These are phyloP conservation scores for Anthopleura xanthogrammica DNA, from an alignment of 92 coral and sea anemone species.

Conservation along the genomic window DNA sequence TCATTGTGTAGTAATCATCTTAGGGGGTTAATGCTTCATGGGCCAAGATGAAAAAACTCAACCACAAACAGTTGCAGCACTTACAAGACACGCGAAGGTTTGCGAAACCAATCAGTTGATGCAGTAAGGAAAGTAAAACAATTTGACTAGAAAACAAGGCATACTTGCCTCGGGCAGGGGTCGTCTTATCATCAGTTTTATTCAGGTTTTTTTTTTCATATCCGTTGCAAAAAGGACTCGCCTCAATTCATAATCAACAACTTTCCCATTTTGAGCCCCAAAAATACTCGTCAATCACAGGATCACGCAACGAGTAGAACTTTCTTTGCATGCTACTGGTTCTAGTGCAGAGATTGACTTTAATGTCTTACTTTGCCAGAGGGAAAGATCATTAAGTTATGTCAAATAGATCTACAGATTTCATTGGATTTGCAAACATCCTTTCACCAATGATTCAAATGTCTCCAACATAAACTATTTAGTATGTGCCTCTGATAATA, in stretches of 20 bases:
- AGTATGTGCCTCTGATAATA: not conserved
- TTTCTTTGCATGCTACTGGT: not conserved
- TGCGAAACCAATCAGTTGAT: not conserved
- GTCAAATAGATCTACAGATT: not conserved
- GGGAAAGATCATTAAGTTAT: not conserved
- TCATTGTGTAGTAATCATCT: not conserved
- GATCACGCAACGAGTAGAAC: not conserved
- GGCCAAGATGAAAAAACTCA: not conserved
- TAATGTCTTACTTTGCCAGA: not conserved
- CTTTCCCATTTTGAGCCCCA: not conserved
- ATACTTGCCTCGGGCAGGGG: not conserved
- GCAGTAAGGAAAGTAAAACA: not conserved
- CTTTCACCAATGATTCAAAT: not conserved
- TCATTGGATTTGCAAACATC: not conserved
- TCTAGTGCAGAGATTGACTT: not conserved
- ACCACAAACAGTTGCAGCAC: constrained; percentile 20
- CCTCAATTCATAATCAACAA: not conserved
- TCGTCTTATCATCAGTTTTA: not conserved
- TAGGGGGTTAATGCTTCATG: not conserved
- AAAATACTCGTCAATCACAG: not conserved
- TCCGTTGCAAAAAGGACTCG: not conserved
- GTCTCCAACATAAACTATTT: not conserved
- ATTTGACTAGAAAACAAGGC: not conserved
- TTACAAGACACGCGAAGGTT: constrained; percentile 16
- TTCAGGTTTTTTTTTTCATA: not conserved